Percentiles rank a stretch among this genome's conserved stretches.
Conservation (phyloP, 2,888 invertebrate species). For the Perizoma flavofasciatum region DNA sequence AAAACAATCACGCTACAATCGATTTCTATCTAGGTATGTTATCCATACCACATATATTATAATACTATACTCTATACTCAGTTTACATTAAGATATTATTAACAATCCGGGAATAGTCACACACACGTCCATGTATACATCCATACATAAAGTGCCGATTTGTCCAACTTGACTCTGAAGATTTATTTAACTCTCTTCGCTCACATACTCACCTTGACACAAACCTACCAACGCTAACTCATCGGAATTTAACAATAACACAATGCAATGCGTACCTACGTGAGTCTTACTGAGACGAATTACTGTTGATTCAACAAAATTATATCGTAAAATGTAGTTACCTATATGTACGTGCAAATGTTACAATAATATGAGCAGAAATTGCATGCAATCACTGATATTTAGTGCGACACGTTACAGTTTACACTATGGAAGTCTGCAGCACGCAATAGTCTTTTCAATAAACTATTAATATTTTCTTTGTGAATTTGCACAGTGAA, state of each 20-base stretch:
- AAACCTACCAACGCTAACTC: slow-evolving; percentile 39
- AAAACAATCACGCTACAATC: too few species aligned
- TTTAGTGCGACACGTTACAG: slow-evolving; percentile 36
- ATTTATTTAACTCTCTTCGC: too few species aligned
- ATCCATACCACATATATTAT: too few species aligned
- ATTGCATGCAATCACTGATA: slow-evolving; percentile 30
- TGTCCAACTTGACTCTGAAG: too few species aligned
- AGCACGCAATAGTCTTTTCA: slow-evolving; percentile 6
- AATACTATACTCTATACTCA: too few species aligned
- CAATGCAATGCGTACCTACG: slow-evolving; percentile 56
- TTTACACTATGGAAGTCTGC: slow-evolving; percentile 38
- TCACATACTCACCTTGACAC: slow-evolving; percentile 40
- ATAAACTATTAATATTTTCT: not conserved
- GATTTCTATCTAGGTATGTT: too few species aligned
- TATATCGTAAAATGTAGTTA: slow-evolving; percentile 55
- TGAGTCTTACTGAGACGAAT: slow-evolving; percentile 61
- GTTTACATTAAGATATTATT: too few species aligned
- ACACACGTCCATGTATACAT: too few species aligned
- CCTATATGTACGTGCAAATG: slow-evolving; percentile 59
- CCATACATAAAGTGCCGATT: too few species aligned
- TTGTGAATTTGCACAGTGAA: not conserved
- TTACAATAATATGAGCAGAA: slow-evolving; percentile 38
- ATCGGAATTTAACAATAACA: slow-evolving; percentile 45
- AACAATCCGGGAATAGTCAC: too few species aligned
- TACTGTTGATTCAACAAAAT: slow-evolving; percentile 74